These are phyloP conservation scores for Molossus molossus DNA, from an alignment of 2,797 vertebrate genomes.

Conservation along the genomic window DNA sequence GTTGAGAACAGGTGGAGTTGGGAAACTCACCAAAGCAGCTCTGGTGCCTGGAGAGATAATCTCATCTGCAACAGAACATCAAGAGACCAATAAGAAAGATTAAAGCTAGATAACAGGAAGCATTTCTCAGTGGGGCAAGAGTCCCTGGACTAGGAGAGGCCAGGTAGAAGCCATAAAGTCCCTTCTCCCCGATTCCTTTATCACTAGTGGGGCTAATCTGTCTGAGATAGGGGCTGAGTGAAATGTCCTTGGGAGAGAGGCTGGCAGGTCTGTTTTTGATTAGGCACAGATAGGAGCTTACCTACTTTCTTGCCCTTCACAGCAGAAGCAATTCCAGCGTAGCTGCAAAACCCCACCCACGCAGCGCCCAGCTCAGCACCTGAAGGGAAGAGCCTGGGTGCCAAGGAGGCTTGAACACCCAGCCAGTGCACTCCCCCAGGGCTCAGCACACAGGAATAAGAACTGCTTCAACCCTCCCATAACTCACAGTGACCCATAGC, in stretches of 20 bases:
- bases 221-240: neutral
- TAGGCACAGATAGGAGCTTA: neutral
- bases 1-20: neutral
- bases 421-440: neutral
- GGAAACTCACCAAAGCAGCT: neutral
- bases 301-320: constrained; percentile 43
- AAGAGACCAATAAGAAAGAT: neutral
- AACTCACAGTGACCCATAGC: neutral
- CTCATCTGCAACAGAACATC: neutral
- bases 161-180: neutral
- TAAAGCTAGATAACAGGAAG: neutral
- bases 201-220: neutral
- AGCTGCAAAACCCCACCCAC: constrained; percentile 58
- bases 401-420: neutral
- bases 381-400: neutral
- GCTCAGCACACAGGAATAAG: neutral
- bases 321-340: constrained; percentile 13
- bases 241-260: constrained; percentile 4
- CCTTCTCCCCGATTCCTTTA: neutral
- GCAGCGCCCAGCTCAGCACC: constrained; percentile 14
- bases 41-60: neutral
- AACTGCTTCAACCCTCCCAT: neutral
- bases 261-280: neutral
- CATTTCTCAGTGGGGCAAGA: neutral
- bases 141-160: neutral